Percentiles rank a stretch among this genome's conserved stretches.
Conservation (phyloP, 2,888 invertebrate species). For the Maniola hyperantus region DNA sequence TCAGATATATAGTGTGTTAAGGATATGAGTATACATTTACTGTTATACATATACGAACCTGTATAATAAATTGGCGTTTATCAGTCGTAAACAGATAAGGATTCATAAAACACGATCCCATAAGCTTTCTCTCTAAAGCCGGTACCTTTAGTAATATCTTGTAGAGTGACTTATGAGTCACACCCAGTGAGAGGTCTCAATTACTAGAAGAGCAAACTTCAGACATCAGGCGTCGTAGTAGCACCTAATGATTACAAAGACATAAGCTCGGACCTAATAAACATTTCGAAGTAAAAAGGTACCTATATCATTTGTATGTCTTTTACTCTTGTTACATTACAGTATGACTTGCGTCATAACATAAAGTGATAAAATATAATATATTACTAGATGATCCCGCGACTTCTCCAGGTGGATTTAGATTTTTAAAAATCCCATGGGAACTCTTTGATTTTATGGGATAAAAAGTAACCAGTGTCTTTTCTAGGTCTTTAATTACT, state of each 20-base stretch:
- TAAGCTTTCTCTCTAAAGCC: slow-evolving; percentile 26
- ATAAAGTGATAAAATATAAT: too few species aligned
- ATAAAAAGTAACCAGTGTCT: too few species aligned
- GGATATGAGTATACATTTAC: not conserved
- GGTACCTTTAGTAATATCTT: slow-evolving; percentile 1
- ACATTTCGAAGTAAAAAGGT: too few species aligned
- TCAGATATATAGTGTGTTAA: not conserved
- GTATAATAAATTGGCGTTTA: slow-evolving; percentile 3
- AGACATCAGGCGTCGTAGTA: not conserved
- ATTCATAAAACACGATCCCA: slow-evolving; percentile 17
- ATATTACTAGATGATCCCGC: too few species aligned
- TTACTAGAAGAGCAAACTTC: not conserved
- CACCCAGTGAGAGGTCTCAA: not conserved
- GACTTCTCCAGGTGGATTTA: too few species aligned
- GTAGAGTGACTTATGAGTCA: slow-evolving; percentile 15
- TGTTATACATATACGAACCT: not conserved
- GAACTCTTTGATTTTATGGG: too few species aligned
- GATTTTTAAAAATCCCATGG: too few species aligned
- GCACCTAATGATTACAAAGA: not conserved
- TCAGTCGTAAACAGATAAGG: slow-evolving; percentile 5
- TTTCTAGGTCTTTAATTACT: too few species aligned
- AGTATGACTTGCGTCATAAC: too few species aligned
- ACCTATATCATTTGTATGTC: too few species aligned
- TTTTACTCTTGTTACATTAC: too few species aligned
- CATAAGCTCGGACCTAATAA: too few species aligned